These are phyloP conservation scores for Scytalopus superciliaris DNA, from an alignment of 2,113 vertebrate species.

Conservation along the genomic window DNA sequence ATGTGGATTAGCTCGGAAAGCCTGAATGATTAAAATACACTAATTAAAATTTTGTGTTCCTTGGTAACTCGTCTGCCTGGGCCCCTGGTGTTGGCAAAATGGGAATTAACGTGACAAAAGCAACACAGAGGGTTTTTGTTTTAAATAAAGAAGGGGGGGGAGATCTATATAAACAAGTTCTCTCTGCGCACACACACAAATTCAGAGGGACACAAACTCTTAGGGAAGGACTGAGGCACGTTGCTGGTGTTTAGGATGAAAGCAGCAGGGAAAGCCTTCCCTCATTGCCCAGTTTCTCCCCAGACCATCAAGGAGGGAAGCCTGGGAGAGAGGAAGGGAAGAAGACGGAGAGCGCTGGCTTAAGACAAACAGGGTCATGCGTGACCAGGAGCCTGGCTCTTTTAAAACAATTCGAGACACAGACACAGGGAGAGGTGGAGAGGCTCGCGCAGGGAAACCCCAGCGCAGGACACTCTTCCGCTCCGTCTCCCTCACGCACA, in stretches of 20 bases:
- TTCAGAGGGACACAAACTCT: constrained; percentile 76
- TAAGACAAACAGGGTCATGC: constrained; percentile 15
- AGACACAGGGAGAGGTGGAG: constrained; percentile 34
- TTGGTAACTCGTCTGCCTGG: constrained; percentile 99
- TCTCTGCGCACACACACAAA: constrained; percentile 57
- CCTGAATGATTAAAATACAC: constrained; percentile 99
- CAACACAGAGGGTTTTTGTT: constrained; percentile 91
- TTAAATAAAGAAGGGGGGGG: constrained; percentile 89
- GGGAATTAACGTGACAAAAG: constrained; percentile 99
- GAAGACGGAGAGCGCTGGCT: neutral
- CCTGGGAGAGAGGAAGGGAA: neutral
- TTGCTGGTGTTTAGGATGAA: constrained; percentile 43
- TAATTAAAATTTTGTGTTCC: constrained; percentile 99
- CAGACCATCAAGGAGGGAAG: neutral
- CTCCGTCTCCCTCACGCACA: constrained; percentile 46
- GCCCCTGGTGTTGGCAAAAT: constrained; percentile 99
- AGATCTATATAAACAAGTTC: constrained; percentile 96
- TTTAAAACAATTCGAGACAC: constrained; percentile 64
- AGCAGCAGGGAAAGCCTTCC: constrained; percentile 13
- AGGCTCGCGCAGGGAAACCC: constrained; percentile 34
- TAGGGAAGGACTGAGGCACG: constrained; percentile 3
- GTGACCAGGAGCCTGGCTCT: constrained; percentile 14
- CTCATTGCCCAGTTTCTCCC: neutral
- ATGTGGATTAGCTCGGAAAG: constrained; percentile 99
- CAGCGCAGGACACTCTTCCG: constrained; percentile 43